These are phyloP conservation scores for Villa cingulata DNA, from an alignment of 2,888 invertebrate species.

Conservation along the genomic window DNA sequence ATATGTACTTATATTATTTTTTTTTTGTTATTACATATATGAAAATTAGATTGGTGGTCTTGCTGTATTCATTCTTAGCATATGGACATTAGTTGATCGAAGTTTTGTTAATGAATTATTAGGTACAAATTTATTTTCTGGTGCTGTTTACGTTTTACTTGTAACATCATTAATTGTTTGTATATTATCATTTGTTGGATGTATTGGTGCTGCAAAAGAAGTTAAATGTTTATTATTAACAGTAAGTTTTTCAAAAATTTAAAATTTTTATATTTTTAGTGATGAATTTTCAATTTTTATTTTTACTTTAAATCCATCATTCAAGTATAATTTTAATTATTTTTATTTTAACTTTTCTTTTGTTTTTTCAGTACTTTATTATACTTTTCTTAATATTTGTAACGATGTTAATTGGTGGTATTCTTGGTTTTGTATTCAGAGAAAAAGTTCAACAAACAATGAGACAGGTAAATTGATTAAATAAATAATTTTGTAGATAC, in stretches of 20 bases:
- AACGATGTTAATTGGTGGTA: constrained; percentile 79
- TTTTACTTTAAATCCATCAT: too few relatives aligned
- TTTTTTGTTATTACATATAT: constrained; percentile 15
- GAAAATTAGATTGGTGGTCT: constrained; percentile 59
- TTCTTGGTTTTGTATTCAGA: constrained; percentile 80
- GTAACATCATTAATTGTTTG: constrained; percentile 69
- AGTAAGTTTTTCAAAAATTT: constrained; percentile 57
- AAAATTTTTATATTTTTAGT: neutral
- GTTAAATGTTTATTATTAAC: constrained; percentile 85
- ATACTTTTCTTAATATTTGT: constrained; percentile 78
- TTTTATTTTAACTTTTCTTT: constrained; percentile 1
- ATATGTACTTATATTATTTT: neutral
- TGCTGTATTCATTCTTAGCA: constrained; percentile 60
- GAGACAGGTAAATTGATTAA: constrained; percentile 38
- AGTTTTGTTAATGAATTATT: constrained; percentile 73
- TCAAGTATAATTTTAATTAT: neutral
- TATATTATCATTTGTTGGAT: constrained; percentile 77
- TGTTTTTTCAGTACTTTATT: constrained; percentile 64
- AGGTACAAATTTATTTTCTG: constrained; percentile 76
- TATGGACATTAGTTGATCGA: constrained; percentile 75
- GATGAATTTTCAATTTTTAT: too few relatives aligned
- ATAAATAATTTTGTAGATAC: neutral
- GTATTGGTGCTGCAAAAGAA: constrained; percentile 86
- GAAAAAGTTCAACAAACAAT: constrained; percentile 65
- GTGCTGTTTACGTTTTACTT: constrained; percentile 71